These are phyloP conservation scores for Chaetodon auriga DNA, from an alignment of 2,113 vertebrate genomes.

Conservation along the genomic window DNA sequence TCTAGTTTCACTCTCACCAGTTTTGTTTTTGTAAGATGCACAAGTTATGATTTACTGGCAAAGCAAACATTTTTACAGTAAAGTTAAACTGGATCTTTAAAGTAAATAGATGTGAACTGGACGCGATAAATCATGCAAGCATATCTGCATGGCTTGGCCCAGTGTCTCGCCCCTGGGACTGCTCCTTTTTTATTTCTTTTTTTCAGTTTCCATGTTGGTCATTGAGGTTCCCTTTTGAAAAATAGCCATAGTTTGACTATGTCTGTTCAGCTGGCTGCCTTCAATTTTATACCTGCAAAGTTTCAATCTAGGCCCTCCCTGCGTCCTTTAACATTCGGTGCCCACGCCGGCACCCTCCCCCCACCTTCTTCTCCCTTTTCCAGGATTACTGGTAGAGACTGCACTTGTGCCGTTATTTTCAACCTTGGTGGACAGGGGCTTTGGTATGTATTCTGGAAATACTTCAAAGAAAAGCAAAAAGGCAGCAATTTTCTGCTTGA, in stretches of 20 bases:
- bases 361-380: conserved; percentile 65
- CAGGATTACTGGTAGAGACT: conserved; percentile 81
- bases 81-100: conserved; percentile 50
- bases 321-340: conserved; percentile 82
- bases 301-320: conserved; percentile 83
- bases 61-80: conserved; percentile 34
- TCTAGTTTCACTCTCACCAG: neutral
- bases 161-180: conserved; percentile 14
- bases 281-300: conserved; percentile 89
- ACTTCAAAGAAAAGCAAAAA: conserved; percentile 95
- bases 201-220: conserved; percentile 59
- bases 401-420: conserved; percentile 83
- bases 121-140: conserved; percentile 66
- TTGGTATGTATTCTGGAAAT: conserved; percentile 86
- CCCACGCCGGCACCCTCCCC: conserved; percentile 65
- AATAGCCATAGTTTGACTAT: conserved; percentile 77
- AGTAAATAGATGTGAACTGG: conserved; percentile 52
- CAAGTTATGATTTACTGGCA: conserved; percentile 6
- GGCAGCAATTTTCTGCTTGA: conserved; percentile 99
- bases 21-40: neutral
- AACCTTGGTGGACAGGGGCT: conserved; percentile 83
- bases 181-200: conserved; percentile 47
- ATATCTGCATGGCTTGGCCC: conserved; percentile 51
- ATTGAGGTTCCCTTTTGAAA: conserved; percentile 74
- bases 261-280: conserved; percentile 85